Evolutionary conservation across 1,140 invertebrate genomes (phyloP), one percentile per base, ranked within the genome.

Genomic region (Propsilocerus akamusi): DNA sequence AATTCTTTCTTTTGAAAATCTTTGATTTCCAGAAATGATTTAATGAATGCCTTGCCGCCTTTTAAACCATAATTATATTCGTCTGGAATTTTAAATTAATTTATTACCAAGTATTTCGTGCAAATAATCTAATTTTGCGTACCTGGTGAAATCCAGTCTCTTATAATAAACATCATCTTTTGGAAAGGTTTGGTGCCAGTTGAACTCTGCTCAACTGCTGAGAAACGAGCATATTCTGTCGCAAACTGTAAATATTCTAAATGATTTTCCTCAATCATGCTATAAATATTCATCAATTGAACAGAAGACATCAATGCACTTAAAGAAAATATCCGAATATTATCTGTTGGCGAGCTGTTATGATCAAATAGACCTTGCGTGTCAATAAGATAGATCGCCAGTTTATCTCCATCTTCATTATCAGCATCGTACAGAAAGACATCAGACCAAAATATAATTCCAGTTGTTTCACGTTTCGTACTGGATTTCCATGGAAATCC

Each of bases 391-490:
- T 26, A 25, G 25, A 48, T 48, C 10, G 47, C 47, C 24, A 48
- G 17, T 14, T 24, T 23, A n/a, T 48, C 47, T 1, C 47, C 47
- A 8, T 48, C 47, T 1, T 24, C 47, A 8, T 5, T 26, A 24
- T n/a, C 6, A 24, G 47, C 10, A n/a, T 48, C 26, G 22, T 41
- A 17, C 17, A 41, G 17, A 23, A 48, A 48, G 0, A 48, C 17
- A n/a, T 48, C 26, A n/a, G 20, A 24, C 47, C 47, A 48, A 12
- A 48, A 26, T 4, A 48, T 6, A 28, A 48, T 48, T 25, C 47
- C 47, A n/a, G 47, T 48, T 48, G 47, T 48, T n/a, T 48, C 47
- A n/a, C 47, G 47, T 26, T 48, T 22, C 25, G 47, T 48, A 11
- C 47, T 28, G 7, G 25, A 25, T 25, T 48, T 48, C 47, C 47